Percentiles rank a stretch among this genome's conserved stretches.
These are phyloP conservation scores for Solenodon paradoxus DNA, from an alignment of 2,113 vertebrate genomes.

Conservation along the genomic window DNA sequence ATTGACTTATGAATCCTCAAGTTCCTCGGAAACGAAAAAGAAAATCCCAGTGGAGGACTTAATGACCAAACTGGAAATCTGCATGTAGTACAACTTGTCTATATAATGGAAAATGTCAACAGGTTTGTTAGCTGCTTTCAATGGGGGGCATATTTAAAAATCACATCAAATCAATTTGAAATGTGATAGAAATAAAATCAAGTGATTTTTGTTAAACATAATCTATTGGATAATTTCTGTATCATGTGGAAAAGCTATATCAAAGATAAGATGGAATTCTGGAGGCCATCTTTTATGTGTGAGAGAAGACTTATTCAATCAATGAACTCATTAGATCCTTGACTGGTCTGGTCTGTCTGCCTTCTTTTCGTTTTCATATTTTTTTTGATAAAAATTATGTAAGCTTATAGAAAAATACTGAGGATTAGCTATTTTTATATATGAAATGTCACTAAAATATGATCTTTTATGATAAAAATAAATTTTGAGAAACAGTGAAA, in stretches of 20 bases:
- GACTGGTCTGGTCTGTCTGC: neutral
- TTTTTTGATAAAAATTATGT: neutral
- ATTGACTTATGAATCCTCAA: neutral
- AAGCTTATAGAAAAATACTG: neutral
- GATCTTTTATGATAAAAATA: neutral
- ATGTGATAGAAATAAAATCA: neutral
- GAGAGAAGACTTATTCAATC: conserved; percentile 20
- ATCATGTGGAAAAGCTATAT: neutral
- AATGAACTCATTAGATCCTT: neutral
- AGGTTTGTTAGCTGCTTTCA: neutral
- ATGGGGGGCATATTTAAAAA: neutral
- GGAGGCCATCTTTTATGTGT: neutral
- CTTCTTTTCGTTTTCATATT: neutral
- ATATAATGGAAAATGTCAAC: neutral
- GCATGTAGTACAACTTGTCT: neutral
- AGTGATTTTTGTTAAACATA: conserved; percentile 48
- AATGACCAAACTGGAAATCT: neutral
- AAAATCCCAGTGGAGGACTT: neutral
- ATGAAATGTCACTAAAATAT: neutral
- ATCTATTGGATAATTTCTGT: neutral
- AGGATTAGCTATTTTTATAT: neutral
- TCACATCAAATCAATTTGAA: conserved; percentile 25
- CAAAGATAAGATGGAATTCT: conserved; percentile 13
- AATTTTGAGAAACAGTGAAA: neutral
- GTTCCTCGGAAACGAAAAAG: neutral